These are phyloP conservation scores for Chorisops tibialis DNA, from an alignment of 2,888 invertebrate genomes.

Conservation along the genomic window DNA sequence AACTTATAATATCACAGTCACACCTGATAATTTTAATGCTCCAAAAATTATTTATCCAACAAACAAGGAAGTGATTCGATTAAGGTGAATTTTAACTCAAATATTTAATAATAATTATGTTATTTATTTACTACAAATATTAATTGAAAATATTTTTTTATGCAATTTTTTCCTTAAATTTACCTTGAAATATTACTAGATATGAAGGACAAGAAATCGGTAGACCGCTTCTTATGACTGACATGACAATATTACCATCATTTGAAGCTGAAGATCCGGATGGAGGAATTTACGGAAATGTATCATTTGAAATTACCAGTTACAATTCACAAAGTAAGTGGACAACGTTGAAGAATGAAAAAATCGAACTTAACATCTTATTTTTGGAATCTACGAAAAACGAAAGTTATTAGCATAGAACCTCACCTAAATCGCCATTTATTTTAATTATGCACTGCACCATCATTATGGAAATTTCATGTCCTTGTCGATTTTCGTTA, in stretches of 20 bases:
- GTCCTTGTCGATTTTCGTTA: too few species aligned
- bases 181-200: too few species aligned
- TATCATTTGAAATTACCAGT: slow-evolving; percentile 52
- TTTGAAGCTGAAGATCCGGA: slow-evolving; percentile 58
- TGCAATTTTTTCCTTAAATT: too few species aligned
- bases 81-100: slow-evolving; percentile 48
- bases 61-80: slow-evolving; percentile 45
- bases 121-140: too few species aligned
- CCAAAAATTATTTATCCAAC: slow-evolving; percentile 58
- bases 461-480: too few species aligned
- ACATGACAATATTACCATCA: slow-evolving; percentile 49
- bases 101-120: too few species aligned
- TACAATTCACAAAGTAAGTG: slow-evolving; percentile 22
- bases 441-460: too few species aligned
- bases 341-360: too few species aligned
- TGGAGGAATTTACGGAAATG: slow-evolving; percentile 56
- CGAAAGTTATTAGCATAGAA: too few species aligned
- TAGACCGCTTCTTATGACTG: slow-evolving; percentile 38
- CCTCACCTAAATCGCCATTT: too few species aligned
- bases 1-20: slow-evolving; percentile 53
- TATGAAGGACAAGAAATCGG: slow-evolving; percentile 33
- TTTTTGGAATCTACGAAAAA: too few species aligned
- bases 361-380: too few species aligned
- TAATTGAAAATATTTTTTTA: slow-evolving; percentile 12
- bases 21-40: slow-evolving; percentile 58